Base-by-base conservation (phyloP, 2,888 invertebrate genomes). In the Harmothoe impar region DNA sequence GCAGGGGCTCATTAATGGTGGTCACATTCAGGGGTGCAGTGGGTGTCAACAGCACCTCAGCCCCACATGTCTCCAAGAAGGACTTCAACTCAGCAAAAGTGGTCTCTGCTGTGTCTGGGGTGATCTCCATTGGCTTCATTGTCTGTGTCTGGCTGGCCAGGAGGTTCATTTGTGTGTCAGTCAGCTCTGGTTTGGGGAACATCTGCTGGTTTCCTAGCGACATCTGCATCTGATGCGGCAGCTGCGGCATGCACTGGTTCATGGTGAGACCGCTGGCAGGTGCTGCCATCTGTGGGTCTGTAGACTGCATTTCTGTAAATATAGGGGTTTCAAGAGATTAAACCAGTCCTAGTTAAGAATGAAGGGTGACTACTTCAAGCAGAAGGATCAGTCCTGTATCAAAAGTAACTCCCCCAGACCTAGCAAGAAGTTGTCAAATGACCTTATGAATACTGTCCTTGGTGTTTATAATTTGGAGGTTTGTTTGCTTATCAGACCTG, bases 271-370 rank as follows among this genome's bases (percentile, higher is more conserved):
- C 77, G 31, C 29, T 31, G 5, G 77, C 77, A 3, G 23, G 15
- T 12, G 81, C 81, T 17, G 81, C 81, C 81, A 81, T 33, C 81
- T 81, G 81, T 20, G 81, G 35, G 43, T 81, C 81, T 17, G 15
- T 72, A n/a, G 29, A 0, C 29, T 72, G 72, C 72, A 72, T 72
- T 72, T 72, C 72, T 72, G 31, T 29, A 72, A 72, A 20, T 17
- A n/a, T n/a, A n/a, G n/a, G n/a, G n/a, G n/a, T n/a, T n/a, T n/a
- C n/a, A n/a, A n/a, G n/a, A n/a, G n/a, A n/a, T n/a, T n/a, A n/a
- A n/a, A n/a, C n/a, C n/a, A n/a, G n/a, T n/a, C n/a, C n/a, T n/a
- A n/a, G n/a, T n/a, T n/a, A n/a, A n/a, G n/a, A n/a, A n/a, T n/a
- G n/a, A n/a, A n/a, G n/a, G n/a, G n/a, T n/a, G n/a, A n/a, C n/a